Conservation (phyloP, 2,888 invertebrate species). For the Abrostola tripartita region DNA sequence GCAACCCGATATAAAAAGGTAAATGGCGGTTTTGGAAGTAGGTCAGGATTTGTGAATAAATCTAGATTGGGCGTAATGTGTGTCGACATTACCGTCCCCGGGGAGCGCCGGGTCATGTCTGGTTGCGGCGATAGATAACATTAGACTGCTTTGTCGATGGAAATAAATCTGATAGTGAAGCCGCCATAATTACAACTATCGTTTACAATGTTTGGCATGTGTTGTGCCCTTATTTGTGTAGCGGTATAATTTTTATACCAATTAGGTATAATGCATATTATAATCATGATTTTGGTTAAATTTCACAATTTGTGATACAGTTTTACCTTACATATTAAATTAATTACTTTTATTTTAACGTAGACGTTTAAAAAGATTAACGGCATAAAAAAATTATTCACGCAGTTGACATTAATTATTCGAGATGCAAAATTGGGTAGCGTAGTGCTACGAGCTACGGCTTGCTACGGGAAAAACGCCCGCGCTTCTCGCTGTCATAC, state of each 20-base stretch:
- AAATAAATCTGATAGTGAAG: constrained; percentile 50
- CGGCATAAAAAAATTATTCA: too few relatives aligned
- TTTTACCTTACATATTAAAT: too few relatives aligned
- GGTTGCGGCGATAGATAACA: constrained; percentile 45
- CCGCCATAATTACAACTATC: constrained; percentile 27
- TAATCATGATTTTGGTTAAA: too few relatives aligned
- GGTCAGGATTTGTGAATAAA: constrained; percentile 76
- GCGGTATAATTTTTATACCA: too few relatives aligned
- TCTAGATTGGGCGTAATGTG: constrained; percentile 74
- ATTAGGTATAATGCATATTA: too few relatives aligned
- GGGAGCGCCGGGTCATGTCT: constrained; percentile 46
- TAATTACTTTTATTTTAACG: too few relatives aligned
- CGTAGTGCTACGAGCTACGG: constrained; percentile 1
- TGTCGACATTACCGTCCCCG: constrained; percentile 67
- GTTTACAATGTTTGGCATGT: constrained; percentile 7
- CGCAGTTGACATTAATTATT: too few relatives aligned
- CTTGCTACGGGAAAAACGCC: background rate
- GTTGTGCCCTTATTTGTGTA: background rate
- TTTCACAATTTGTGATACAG: too few relatives aligned
- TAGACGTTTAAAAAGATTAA: too few relatives aligned
- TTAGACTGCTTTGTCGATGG: constrained; percentile 44
- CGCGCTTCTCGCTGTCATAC: too few relatives aligned
- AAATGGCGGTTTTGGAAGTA: constrained; percentile 68
- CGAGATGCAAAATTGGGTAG: background rate
- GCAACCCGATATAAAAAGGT: constrained; percentile 61